Percentiles rank a stretch among this genome's conserved stretches.
Evolutionary conservation across 2,888 invertebrate genomes (phyloP).

Genomic region (Neria commutata): DNA sequence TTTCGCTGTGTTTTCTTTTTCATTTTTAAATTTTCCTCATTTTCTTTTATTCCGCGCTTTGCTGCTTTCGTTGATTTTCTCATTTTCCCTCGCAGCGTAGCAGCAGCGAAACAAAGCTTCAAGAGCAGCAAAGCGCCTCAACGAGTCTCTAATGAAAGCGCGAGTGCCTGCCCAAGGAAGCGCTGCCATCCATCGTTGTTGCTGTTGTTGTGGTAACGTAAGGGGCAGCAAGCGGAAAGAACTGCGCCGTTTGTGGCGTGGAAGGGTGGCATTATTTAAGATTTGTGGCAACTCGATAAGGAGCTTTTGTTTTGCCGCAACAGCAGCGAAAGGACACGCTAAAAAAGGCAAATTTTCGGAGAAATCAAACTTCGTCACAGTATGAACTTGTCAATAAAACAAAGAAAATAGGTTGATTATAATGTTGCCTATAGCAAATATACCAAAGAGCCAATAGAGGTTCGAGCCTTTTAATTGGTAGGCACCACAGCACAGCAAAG

Average conservation of each 20-base stretch:
- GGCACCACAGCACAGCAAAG: too few relatives aligned
- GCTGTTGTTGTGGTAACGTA: too few relatives aligned
- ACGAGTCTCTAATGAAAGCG: constrained; percentile 50
- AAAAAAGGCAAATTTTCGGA: not conserved
- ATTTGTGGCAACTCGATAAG: constrained; percentile 8
- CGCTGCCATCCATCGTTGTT: too few relatives aligned
- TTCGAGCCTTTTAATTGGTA: too few relatives aligned
- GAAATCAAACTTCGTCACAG: too few relatives aligned
- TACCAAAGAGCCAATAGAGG: too few relatives aligned
- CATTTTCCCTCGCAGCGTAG: not conserved
- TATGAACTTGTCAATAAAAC: too few relatives aligned
- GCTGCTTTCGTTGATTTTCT: not conserved
- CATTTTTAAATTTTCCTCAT: constrained; percentile 34
- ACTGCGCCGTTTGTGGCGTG: not conserved
- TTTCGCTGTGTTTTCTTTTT: constrained; percentile 43
- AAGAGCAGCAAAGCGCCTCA: constrained; percentile 43
- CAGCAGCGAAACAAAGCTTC: constrained; percentile 15
- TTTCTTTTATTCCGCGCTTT: not conserved
- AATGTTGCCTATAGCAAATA: too few relatives aligned
- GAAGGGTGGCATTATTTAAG: constrained; percentile 6
- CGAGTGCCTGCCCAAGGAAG: not conserved
- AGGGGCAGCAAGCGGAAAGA: constrained; percentile 1
- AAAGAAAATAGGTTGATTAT: too few relatives aligned
- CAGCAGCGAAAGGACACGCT: not conserved
- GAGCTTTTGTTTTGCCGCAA: not conserved